Conservation (phyloP, 2,113 vertebrate genomes). For the Uropsilus gracilis region DNA sequence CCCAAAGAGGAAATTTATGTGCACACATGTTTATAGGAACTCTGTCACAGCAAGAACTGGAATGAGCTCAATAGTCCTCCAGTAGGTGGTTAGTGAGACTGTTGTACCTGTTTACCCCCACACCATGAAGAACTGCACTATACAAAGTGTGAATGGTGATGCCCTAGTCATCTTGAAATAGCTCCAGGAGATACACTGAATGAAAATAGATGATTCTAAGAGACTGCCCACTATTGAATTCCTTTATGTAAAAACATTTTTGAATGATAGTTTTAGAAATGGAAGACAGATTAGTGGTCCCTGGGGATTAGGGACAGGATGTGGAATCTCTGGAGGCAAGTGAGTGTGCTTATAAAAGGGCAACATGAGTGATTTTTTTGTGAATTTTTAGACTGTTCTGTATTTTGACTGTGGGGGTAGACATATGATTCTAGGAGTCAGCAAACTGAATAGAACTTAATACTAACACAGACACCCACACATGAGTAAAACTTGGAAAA, state of each 20-base stretch:
- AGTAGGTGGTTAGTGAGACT: neutral
- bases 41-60: neutral
- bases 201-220: neutral
- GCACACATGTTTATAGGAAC: neutral
- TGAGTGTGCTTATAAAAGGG: neutral
- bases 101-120: no score
- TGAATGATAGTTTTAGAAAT: conserved; percentile 8
- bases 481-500: neutral
- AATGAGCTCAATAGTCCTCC: neutral
- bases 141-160: neutral
- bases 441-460: neutral
- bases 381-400: neutral
- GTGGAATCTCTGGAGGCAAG: neutral
- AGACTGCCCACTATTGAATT: neutral
- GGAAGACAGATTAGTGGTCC: neutral
- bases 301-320: neutral
- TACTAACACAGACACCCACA: no score
- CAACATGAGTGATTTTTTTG: neutral
- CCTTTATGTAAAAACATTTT: neutral
- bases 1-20: neutral
- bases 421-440: neutral
- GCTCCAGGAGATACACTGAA: neutral
- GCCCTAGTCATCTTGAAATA: neutral
- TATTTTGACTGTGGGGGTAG: neutral
- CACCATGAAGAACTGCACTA: rapidly evolving